Conservation (phyloP, 1,140 invertebrate species). For the Eurytemora carolleeae region DNA sequence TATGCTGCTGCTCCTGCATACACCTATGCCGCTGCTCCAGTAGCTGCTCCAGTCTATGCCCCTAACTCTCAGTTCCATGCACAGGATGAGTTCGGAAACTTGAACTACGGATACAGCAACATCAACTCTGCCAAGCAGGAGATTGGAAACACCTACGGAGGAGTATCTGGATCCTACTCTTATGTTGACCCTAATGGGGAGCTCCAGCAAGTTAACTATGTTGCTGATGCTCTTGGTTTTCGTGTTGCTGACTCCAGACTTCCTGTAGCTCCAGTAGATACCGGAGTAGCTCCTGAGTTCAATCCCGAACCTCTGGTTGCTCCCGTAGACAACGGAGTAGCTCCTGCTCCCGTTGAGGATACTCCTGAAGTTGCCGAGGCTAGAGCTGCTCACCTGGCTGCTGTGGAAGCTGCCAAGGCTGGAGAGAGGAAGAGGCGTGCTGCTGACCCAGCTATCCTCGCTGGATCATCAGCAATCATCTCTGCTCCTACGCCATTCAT, state of each 20-base stretch:
- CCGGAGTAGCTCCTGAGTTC: constrained; percentile 11
- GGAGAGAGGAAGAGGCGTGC: not conserved
- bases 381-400: constrained; percentile 14
- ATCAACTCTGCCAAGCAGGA: constrained; percentile 18
- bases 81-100: constrained; percentile 17
- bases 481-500: not conserved
- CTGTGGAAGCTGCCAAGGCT: constrained; percentile 13
- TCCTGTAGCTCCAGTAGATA: constrained; percentile 19
- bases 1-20: not conserved
- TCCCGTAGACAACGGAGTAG: constrained; percentile 16
- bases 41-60: not conserved
- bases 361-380: constrained; percentile 15
- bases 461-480: not conserved
- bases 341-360: constrained; percentile 13
- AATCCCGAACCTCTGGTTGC: constrained; percentile 3
- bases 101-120: constrained; percentile 15
- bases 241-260: constrained; percentile 17
- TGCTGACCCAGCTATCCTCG: not conserved
- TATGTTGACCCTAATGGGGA: constrained; percentile 20
- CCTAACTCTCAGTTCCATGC: not conserved
- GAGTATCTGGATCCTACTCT: constrained; percentile 18
- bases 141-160: constrained; percentile 18
- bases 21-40: not conserved
- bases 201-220: constrained; percentile 19
- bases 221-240: constrained; percentile 18